These are phyloP conservation scores for Cryptophagus acutangulus DNA, from an alignment of 2,888 invertebrate genomes.

Conservation along the genomic window DNA sequence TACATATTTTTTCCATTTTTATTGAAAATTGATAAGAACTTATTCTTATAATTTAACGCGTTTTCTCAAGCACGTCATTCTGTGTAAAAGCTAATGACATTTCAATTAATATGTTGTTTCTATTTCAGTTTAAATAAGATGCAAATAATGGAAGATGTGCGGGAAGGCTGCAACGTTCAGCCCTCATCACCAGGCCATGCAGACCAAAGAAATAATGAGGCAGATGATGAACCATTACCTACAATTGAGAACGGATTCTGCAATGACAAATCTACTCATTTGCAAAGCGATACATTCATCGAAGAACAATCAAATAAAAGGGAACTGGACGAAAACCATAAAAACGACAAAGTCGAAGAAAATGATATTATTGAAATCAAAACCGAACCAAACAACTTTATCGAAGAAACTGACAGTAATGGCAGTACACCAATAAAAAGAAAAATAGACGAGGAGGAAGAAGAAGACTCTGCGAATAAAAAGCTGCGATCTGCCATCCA, in stretches of 20 bases:
- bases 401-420: conserved; percentile 28
- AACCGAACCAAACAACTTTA: conserved; percentile 18
- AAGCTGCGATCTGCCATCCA: conserved; percentile 40
- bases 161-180: conserved; percentile 46
- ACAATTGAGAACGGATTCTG: conserved; percentile 24
- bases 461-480: conserved; percentile 38
- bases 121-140: conserved; percentile 56
- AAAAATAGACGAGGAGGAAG: conserved; percentile 25
- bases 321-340: conserved; percentile 18
- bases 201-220: conserved; percentile 36
- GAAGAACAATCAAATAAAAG: conserved; percentile 19
- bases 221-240: conserved; percentile 19
- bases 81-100: no score
- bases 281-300: conserved; percentile 11
- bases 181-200: conserved; percentile 47
- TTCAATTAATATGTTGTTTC: no score
- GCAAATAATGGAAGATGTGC: conserved; percentile 56
- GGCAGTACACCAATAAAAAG: conserved; percentile 18
- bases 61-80: no score
- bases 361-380: conserved; percentile 17
- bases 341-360: conserved; percentile 22
- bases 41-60: no score
- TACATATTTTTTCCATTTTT: no score
- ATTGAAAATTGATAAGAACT: no score
- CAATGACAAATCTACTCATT: conserved; percentile 15